Evolutionary conservation across 2,888 invertebrate species (phyloP).

Genomic region (Exocentrus adspersus): DNA sequence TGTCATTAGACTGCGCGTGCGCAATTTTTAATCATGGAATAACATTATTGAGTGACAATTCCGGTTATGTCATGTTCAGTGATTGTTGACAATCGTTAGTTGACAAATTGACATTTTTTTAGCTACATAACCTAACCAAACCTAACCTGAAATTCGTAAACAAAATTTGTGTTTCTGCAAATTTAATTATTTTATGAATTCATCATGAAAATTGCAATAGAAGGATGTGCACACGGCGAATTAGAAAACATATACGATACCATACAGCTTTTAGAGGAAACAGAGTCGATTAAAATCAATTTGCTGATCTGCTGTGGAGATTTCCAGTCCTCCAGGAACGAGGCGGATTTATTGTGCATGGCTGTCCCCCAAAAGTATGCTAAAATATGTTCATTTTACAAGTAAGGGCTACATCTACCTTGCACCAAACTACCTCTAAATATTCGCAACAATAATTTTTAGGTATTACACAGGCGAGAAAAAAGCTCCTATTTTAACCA

Average conservation of each 20-base stretch:
- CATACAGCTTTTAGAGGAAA: constrained; percentile 78
- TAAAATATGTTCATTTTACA: constrained; percentile 90
- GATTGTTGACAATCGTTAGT: too few species aligned
- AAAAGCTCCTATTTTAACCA: constrained; percentile 87
- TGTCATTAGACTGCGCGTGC: too few species aligned
- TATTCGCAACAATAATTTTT: too few species aligned
- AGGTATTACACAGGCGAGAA: constrained; percentile 96
- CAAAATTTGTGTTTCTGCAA: background rate
- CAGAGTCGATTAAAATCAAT: constrained; percentile 83
- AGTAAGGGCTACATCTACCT: constrained; percentile 69
- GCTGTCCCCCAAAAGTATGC: constrained; percentile 94
- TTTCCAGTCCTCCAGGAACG: constrained; percentile 95
- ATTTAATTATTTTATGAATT: background rate
- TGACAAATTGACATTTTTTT: too few species aligned
- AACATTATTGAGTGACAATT: too few species aligned
- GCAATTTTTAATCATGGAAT: too few species aligned
- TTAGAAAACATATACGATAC: constrained; percentile 94
- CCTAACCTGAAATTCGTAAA: too few species aligned
- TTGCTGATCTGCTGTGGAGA: constrained; percentile 97
- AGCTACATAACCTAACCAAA: too few species aligned
- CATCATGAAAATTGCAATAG: constrained; percentile 90
- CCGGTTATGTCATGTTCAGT: too few species aligned
- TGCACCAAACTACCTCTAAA: too few species aligned
- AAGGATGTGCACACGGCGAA: constrained; percentile 99
- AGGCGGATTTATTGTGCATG: constrained; percentile 90